A percentile compares a stretch with the other conserved stretches of the same genome.
Evolutionary conservation across 2,888 invertebrate genomes (phyloP).

Genomic region (Nemotelus nigrinus): DNA sequence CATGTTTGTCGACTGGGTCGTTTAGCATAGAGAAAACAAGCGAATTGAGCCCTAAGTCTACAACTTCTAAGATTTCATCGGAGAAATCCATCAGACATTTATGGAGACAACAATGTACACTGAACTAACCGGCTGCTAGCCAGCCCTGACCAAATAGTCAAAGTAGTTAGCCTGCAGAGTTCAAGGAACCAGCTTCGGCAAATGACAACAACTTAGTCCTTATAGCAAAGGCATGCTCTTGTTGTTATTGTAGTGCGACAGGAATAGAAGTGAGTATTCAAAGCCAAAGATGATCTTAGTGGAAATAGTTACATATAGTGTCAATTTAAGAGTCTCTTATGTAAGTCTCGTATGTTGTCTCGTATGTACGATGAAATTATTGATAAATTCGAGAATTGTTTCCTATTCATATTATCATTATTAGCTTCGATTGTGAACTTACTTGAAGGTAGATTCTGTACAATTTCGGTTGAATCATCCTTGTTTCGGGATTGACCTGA

Average conservation of each 20-base stretch:
- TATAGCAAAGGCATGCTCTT: too few relatives aligned
- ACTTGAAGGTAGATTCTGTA: neutral
- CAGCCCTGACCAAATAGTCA: too few relatives aligned
- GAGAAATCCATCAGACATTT: conserved; percentile 17
- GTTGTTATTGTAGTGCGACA: too few relatives aligned
- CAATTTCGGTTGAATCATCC: too few relatives aligned
- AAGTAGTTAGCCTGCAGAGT: too few relatives aligned
- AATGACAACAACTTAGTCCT: too few relatives aligned
- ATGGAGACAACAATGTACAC: neutral
- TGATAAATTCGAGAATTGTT: conserved; percentile 9
- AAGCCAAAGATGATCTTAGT: neutral
- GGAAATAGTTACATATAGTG: neutral
- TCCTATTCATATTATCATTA: conserved; percentile 34
- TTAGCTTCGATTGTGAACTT: conserved; percentile 22
- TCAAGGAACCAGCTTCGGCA: too few relatives aligned
- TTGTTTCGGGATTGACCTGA: too few relatives aligned
- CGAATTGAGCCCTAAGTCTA: neutral
- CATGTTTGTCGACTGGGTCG: neutral
- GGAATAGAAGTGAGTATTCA: neutral
- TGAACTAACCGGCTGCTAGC: too few relatives aligned
- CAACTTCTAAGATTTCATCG: conserved; percentile 7
- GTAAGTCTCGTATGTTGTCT: too few relatives aligned
- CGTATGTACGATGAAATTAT: conserved; percentile 11
- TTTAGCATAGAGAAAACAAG: neutral
- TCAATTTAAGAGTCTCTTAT: neutral